A percentile compares a stretch with the other conserved stretches of the same genome.
Evolutionary conservation across 1,140 invertebrate species (phyloP).

Genomic region (Catajapyx aquilonaris): DNA sequence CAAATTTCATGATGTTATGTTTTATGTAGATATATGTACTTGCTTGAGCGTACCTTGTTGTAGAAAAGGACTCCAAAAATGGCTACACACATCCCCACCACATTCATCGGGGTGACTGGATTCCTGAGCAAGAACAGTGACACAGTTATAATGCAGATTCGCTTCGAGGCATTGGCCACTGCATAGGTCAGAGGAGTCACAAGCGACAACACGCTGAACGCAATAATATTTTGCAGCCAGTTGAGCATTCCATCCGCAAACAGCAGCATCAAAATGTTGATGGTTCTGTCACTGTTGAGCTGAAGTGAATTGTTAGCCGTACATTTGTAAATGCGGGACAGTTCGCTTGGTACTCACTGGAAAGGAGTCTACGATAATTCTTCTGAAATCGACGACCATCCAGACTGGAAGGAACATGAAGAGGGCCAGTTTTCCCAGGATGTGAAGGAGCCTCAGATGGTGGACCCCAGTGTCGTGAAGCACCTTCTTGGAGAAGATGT

Average conservation of each 20-base stretch:
- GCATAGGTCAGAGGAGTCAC: conserved; percentile 86
- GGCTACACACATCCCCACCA: conserved; percentile 78
- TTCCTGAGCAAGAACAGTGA: conserved; percentile 77
- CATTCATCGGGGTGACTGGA: conserved; percentile 69
- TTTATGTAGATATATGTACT: conserved; percentile 3
- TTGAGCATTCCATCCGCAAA: conserved; percentile 68
- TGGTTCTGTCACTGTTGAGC: conserved; percentile 4
- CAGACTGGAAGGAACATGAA: conserved; percentile 76
- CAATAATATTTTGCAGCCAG: conserved; percentile 86
- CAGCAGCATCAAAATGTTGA: conserved; percentile 31
- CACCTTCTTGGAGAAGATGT: conserved; percentile 92
- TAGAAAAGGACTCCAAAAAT: conserved; percentile 77
- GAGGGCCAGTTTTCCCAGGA: conserved; percentile 55
- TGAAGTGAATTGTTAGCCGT: not conserved
- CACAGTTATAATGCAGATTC: conserved; percentile 77
- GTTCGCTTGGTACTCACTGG: conserved; percentile 26
- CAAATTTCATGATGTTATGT: conserved; percentile 4
- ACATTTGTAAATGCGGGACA: too few relatives aligned
- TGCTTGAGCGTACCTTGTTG: conserved; percentile 37
- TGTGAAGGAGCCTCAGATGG: conserved; percentile 63
- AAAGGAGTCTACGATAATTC: conserved; percentile 36
- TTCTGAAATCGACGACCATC: conserved; percentile 47
- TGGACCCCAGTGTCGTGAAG: conserved; percentile 71
- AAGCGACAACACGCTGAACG: conserved; percentile 74
- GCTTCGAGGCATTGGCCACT: conserved; percentile 86